Evolutionary conservation across 2,113 vertebrate species (phyloP), one percentile per base, ranked within the genome.

Genomic region (Phocoena sinus): DNA sequence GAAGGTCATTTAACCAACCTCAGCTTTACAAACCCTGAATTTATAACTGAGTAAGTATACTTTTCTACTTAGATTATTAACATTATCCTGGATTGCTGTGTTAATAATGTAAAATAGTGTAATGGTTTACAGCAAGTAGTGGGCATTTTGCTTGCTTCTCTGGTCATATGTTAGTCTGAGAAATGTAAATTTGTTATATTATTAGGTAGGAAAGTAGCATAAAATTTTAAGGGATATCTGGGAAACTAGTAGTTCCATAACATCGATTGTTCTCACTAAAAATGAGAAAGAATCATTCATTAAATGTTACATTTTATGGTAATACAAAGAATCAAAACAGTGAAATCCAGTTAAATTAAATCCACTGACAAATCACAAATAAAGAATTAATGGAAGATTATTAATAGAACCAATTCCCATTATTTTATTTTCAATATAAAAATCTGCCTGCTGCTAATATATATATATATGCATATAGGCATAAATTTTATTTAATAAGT

Each of bases 11-110:
- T 98, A 93, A 94, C 98, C 92, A 98, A 96, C 73, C 97, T 98
- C 94, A 98, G 94, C 95, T 98, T 98, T 96, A 98, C 97, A 97
- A 98, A 98, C 96, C 97, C 98, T 92, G 98, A 98, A 98, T 88
- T 98, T 96, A 6, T 98, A 98, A 98, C 98, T 94, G 98, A 99
- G 99, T 99, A 98, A 98, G 99, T 99, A 95, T 56, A 71, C 20
- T 74, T 96, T 89, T 70, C 73, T 83, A 20, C 18, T 93, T 89
- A 14, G 44, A 5, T 96, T 67, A 94, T 56, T 81, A 89, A 74
- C 3, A 15, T 81, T 60, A 86, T 90, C 50, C 13, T 90, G 33
- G 58, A 28, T 81, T 93, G 13, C 83, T 92, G 7, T 94, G 17
- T 70, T 70, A 65, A 38, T 94, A 82, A 85, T 77, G 31, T 82